A percentile compares a stretch with the other conserved stretches of the same genome.
Evolutionary conservation across 1,140 invertebrate genomes (phyloP).

Genomic region (Leptopilina clavipes): DNA sequence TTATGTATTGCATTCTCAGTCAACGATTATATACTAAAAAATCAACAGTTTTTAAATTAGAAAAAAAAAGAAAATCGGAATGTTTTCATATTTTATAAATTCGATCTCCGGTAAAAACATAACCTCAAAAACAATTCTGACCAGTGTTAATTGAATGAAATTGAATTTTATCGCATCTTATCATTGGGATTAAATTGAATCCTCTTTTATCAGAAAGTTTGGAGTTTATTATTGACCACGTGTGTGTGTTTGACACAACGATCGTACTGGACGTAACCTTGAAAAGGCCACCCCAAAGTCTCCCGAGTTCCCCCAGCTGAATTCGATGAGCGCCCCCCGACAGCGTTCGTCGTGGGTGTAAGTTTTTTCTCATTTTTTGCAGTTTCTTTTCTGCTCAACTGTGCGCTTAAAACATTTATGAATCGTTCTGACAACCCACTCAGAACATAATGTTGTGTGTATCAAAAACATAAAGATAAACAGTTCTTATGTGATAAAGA

Average conservation of each 20-base stretch:
- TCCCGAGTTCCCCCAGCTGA: conserved; percentile 10
- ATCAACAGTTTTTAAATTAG: too few relatives aligned
- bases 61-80: too few relatives aligned
- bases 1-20: too few relatives aligned
- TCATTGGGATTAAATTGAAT: conserved; percentile 2
- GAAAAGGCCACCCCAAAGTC: conserved; percentile 64
- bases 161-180: not conserved
- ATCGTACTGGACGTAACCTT: conserved; percentile 73
- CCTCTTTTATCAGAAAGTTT: not conserved
- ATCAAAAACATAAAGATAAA: not conserved
- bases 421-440: conserved; percentile 5
- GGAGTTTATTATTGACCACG: conserved; percentile 25
- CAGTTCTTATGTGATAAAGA: not conserved
- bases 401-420: not conserved
- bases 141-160: not conserved
- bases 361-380: conserved; percentile 34
- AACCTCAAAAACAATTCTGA: not conserved
- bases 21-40: too few relatives aligned
- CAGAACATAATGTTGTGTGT: not conserved
- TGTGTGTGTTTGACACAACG: conserved; percentile 25
- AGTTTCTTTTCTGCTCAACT: not conserved
- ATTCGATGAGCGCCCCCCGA: conserved; percentile 41
- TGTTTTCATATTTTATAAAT: not conserved
- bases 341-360: conserved; percentile 57
- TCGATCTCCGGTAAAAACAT: not conserved